Evolutionary conservation across 1,140 invertebrate genomes (phyloP), one percentile per base, ranked within the genome.

Genomic region (Dendroctonus ponderosae): DNA sequence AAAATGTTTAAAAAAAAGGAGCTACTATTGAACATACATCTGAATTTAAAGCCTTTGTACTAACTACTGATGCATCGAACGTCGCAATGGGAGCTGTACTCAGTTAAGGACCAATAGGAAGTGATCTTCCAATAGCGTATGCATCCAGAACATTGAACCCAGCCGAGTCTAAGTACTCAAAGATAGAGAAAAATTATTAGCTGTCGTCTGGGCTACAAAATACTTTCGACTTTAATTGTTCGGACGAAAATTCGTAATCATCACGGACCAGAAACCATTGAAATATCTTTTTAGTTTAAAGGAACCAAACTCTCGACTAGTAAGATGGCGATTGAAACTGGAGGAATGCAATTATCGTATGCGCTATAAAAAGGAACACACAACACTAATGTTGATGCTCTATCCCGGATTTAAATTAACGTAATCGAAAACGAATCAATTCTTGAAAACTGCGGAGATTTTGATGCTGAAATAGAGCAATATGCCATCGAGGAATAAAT

Each of bases 281-380:
- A 3, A 46, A 46, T 46, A 46, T 4, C 44, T 46, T 46, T 46
- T 46, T 14, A 46, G 44, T 46, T 46, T 46, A 46, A 46, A 46
- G 12, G 44, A 46, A 46, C 44, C 44, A 46, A 46, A 46, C 4
- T 1, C 44, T 2, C 44, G 44, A 46, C 4, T 46, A 46, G 44
- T 46, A 9, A 46, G 44, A 46, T 46, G 44, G 44, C 1, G 44
- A 11, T 46, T 46, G 4, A 46, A 46, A 46, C 4, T 46, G 4
- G 12, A 46, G 12, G 44, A 46, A 46, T 46, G 3, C 12, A 12
- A 46, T 46, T 46, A 46, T 46, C 0, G 4, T 0, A 12, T 46
- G 1, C 9, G 12, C 9, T 46, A 46, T 14, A 46, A 46, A 46
- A 46, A 46, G 44, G 44, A 46, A 46, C 1, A 3, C 44, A 46